Conservation (phyloP, 2,113 vertebrate species). For the Fregata magnificens region DNA sequence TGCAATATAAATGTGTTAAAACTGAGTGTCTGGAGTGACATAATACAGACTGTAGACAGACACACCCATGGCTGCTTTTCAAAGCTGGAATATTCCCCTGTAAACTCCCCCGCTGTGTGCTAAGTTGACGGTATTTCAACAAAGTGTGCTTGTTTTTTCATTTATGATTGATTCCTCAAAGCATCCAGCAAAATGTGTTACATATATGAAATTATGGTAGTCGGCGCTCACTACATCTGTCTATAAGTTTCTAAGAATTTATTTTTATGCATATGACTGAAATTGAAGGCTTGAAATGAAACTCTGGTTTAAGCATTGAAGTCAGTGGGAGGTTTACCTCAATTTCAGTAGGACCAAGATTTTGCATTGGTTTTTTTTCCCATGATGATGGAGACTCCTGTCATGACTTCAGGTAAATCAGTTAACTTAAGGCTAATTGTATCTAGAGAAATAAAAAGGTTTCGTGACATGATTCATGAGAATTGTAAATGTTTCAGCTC, state of each 20-base stretch:
- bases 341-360: not conserved
- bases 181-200: not conserved
- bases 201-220: not conserved
- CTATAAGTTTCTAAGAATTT: not conserved
- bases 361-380: not conserved
- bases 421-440: not conserved
- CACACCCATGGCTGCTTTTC: not conserved
- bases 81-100: not conserved
- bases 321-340: not conserved
- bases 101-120: not conserved
- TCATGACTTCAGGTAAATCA: not conserved
- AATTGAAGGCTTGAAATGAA: not conserved
- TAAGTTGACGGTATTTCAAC: not conserved
- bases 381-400: not conserved
- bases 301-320: not conserved
- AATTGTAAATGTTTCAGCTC: not conserved
- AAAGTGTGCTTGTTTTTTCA: not conserved
- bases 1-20: not conserved
- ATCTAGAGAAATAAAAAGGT: not conserved
- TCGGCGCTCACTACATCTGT: not conserved
- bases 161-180: not conserved
- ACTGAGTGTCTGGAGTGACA: not conserved
- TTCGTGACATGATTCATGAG: not conserved
- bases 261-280: not conserved
- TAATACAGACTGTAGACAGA: not conserved